A percentile compares a stretch with the other conserved stretches of the same genome.
Conservation (phyloP, 2,113 vertebrate species). For the Struthio camelus region DNA sequence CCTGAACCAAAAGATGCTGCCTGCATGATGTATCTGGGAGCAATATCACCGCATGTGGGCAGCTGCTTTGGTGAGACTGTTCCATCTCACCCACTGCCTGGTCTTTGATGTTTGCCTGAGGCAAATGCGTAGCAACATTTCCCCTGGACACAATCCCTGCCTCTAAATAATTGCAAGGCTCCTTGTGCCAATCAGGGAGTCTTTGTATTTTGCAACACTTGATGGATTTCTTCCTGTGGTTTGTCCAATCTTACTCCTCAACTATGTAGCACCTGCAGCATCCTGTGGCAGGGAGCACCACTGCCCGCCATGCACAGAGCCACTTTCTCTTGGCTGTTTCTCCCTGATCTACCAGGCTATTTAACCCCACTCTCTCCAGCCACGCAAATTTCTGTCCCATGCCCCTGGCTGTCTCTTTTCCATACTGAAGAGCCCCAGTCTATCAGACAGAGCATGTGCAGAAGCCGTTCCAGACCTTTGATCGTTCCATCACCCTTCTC, state of each 20-base stretch:
- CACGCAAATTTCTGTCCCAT: background rate
- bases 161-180: background rate
- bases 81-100: background rate
- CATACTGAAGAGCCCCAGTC: background rate
- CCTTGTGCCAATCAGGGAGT: background rate
- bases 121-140: background rate
- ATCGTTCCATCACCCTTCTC: background rate
- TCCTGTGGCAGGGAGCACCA: background rate
- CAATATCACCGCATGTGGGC: background rate
- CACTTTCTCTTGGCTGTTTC: background rate
- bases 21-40: background rate
- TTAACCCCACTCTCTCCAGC: background rate
- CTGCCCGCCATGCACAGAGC: background rate
- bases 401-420: background rate
- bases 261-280: rapidly evolving
- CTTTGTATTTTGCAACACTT: background rate
- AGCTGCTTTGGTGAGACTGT: background rate
- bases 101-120: background rate
- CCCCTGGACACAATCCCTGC: rapidly evolving
- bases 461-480: background rate
- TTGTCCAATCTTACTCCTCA: background rate
- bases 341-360: background rate
- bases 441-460: rapidly evolving
- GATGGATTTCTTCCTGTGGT: background rate
- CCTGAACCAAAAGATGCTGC: background rate